phyloP scores from a whole-genome alignment of 2,888 invertebrate species.

The Drosophila neotestacea region DNA sequence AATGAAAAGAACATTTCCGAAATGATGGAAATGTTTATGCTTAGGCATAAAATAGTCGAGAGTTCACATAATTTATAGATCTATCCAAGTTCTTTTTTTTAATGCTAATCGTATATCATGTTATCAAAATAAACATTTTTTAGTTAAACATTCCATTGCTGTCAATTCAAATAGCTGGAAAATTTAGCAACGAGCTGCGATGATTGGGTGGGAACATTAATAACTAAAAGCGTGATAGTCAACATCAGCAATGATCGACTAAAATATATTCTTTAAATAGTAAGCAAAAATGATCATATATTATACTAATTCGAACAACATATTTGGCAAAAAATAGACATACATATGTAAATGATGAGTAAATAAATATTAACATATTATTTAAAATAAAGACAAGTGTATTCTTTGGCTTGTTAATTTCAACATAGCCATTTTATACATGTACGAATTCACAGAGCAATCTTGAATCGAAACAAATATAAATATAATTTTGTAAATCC shows the following conservation, averaged over 20 bases:
- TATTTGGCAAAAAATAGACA: no score
- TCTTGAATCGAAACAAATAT: background rate
- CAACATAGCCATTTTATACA: no score
- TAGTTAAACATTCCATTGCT: constrained; percentile 39
- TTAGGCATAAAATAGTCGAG: constrained; percentile 48
- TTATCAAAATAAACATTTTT: constrained; percentile 53
- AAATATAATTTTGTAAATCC: background rate
- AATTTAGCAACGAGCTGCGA: constrained; percentile 21
- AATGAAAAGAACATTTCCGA: constrained; percentile 17
- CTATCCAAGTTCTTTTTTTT: constrained; percentile 9
- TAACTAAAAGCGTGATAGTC: background rate
- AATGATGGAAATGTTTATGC: constrained; percentile 58
- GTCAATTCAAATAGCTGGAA: constrained; percentile 37
- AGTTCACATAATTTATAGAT: constrained; percentile 45
- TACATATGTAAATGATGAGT: no score
- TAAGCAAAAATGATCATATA: no score
- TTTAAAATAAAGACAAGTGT: no score
- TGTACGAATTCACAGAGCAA: background rate
- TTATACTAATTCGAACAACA: no score
- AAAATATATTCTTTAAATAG: background rate
- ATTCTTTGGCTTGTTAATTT: no score
- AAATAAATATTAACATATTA: no score
- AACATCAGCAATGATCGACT: background rate
- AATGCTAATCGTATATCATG: constrained; percentile 43
- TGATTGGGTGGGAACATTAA: constrained; percentile 50